phyloP scores from a whole-genome alignment of 64 coral and sea anemone genomes.

The Stichodactyla mertensii region DNA sequence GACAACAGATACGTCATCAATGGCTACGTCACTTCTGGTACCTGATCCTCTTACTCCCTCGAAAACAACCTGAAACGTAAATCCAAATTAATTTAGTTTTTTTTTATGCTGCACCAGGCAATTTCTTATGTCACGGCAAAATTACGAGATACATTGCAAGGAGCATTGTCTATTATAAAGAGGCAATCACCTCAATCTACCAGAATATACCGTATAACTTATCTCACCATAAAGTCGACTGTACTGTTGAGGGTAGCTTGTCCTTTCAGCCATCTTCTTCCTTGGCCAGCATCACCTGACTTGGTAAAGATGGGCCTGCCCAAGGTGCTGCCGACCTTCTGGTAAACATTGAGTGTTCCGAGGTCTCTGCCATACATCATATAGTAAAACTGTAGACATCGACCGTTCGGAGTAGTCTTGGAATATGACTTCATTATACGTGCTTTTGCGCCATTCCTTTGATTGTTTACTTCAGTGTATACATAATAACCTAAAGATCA shows the following conservation, averaged over 20 bases:
- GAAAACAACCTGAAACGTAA: slow-evolving; percentile 64
- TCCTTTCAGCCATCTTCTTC: slow-evolving; percentile 77
- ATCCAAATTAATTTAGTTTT: not conserved
- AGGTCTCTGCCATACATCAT: slow-evolving; percentile 82
- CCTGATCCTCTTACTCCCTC: slow-evolving; percentile 68
- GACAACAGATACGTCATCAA: slow-evolving; percentile 66
- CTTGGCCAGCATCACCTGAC: slow-evolving; percentile 59
- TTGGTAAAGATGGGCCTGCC: slow-evolving; percentile 59
- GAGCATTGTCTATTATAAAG: too few relatives aligned
- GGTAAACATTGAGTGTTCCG: slow-evolving; percentile 82
- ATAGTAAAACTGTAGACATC: slow-evolving; percentile 80
- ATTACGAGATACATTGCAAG: too few relatives aligned
- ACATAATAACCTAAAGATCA: slow-evolving; percentile 55
- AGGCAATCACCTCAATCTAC: not conserved
- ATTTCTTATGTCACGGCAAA: too few relatives aligned
- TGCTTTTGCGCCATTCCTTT: slow-evolving; percentile 39
- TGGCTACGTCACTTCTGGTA: slow-evolving; percentile 61
- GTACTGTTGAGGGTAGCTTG: slow-evolving; percentile 59
- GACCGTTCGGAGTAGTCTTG: slow-evolving; percentile 6
- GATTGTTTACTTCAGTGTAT: slow-evolving; percentile 36
- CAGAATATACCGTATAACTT: too few relatives aligned
- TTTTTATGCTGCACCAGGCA: too few relatives aligned
- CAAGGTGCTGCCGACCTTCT: slow-evolving; percentile 33
- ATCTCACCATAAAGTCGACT: slow-evolving; percentile 62
- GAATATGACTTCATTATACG: slow-evolving; percentile 53